These are phyloP conservation scores for Pimephales promelas DNA, from an alignment of 2,113 vertebrate genomes.

Conservation along the genomic window DNA sequence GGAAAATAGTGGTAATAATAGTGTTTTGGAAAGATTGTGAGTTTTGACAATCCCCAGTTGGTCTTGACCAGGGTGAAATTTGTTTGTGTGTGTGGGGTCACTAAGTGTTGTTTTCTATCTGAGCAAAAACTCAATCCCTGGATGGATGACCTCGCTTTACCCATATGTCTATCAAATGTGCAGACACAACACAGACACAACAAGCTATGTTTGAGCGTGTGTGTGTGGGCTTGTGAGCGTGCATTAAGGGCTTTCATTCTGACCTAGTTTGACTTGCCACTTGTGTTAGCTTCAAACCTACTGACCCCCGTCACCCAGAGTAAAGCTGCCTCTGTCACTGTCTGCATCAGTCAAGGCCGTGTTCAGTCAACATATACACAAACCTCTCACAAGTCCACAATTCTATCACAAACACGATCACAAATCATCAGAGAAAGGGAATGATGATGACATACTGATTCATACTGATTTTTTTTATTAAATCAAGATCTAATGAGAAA, in stretches of 20 bases:
- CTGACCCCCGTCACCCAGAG: conserved; percentile 41
- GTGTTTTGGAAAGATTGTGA: conserved; percentile 11
- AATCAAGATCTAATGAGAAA: background rate
- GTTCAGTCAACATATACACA: background rate
- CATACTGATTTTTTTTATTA: background rate
- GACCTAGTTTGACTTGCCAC: conserved; percentile 52
- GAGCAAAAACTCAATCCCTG: background rate
- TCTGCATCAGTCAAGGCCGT: conserved; percentile 28
- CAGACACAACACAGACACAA: conserved; percentile 45
- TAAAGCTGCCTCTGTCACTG: conserved; percentile 44
- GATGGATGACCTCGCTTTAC: conserved; percentile 43
- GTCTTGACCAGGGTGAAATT: background rate
- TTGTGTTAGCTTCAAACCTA: conserved; percentile 46
- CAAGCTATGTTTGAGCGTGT: conserved; percentile 21
- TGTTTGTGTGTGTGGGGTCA: conserved; percentile 39
- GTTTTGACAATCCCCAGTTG: background rate
- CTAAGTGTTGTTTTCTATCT: conserved; percentile 19
- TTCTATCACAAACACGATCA: background rate
- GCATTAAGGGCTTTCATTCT: conserved; percentile 51
- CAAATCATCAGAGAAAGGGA: background rate
- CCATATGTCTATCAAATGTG: conserved; percentile 30
- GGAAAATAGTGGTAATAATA: background rate
- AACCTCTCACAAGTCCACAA: background rate
- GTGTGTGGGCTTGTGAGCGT: background rate
- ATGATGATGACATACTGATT: background rate